Evolutionary conservation across 2,888 invertebrate genomes (phyloP).

Genomic region (Cylindroiulus punctatus): DNA sequence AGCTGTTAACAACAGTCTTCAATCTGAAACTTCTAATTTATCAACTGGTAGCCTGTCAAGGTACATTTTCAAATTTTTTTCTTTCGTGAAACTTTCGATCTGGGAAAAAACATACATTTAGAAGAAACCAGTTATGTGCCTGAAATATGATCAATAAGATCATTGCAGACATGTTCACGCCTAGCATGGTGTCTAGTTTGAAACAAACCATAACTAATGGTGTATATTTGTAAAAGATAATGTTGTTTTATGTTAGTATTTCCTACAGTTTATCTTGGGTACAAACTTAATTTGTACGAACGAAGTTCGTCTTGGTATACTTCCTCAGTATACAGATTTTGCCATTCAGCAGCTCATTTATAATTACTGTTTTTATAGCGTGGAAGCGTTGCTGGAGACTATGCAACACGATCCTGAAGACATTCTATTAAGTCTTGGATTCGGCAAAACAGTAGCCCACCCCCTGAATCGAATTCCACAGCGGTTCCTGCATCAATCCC

Average conservation of each 20-base stretch:
- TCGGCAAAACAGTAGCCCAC: constrained; percentile 64
- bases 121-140: too few species aligned
- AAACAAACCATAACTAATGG: too few species aligned
- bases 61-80: not conserved
- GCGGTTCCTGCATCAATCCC: constrained; percentile 82
- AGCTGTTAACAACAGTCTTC: not conserved
- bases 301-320: constrained; percentile 80
- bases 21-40: not conserved
- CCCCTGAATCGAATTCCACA: constrained; percentile 76
- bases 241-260: too few species aligned
- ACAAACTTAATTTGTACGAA: too few species aligned
- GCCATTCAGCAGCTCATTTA: not conserved
- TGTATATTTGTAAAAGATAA: too few species aligned
- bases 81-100: not conserved
- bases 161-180: too few species aligned
- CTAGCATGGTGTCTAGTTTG: too few species aligned
- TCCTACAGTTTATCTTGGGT: too few species aligned
- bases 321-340: constrained; percentile 66
- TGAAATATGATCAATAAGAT: too few species aligned
- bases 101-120: too few species aligned
- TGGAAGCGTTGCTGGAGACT: constrained; percentile 71
- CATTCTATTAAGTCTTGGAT: constrained; percentile 76
- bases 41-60: not conserved
- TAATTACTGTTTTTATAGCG: constrained; percentile 61
- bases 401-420: constrained; percentile 90